Conservation (phyloP, 1,140 invertebrate species). For the Wasmannia auropunctata region DNA sequence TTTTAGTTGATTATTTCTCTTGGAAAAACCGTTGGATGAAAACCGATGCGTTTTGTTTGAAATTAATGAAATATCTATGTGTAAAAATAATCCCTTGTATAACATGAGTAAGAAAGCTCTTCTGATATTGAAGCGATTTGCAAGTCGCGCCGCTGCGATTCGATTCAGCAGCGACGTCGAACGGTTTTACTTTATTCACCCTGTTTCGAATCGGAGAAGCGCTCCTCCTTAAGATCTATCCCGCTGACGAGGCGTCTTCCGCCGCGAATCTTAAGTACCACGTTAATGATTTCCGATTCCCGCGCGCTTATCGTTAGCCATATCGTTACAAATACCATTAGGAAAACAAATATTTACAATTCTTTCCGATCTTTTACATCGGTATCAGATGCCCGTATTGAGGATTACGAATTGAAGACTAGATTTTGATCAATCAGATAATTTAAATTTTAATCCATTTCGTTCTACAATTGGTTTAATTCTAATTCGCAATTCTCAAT, state of each 20-base stretch:
- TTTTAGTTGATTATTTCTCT: background rate
- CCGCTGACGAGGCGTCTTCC: conserved; percentile 39
- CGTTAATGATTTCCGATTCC: conserved; percentile 42
- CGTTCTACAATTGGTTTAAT: too few relatives aligned
- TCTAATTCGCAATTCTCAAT: too few relatives aligned
- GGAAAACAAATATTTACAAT: too few relatives aligned
- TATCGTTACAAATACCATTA: too few relatives aligned
- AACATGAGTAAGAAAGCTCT: background rate
- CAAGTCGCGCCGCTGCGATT: conserved; percentile 3
- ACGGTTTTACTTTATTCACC: conserved; percentile 30
- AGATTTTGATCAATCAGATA: too few relatives aligned
- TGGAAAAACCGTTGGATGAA: background rate
- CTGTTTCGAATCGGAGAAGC: conserved; percentile 33
- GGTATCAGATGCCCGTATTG: too few relatives aligned
- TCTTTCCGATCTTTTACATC: too few relatives aligned
- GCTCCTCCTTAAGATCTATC: background rate
- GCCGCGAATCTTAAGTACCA: background rate
- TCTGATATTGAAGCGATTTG: background rate
- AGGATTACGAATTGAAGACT: too few relatives aligned
- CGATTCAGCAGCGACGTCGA: conserved; percentile 31
- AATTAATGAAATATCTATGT: background rate
- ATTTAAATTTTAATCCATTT: too few relatives aligned
- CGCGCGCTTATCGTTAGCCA: background rate
- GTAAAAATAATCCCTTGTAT: background rate
- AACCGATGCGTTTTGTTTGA: background rate